Conservation (phyloP, 2,888 invertebrate genomes). For the Caenorhabditis uteleia region DNA sequence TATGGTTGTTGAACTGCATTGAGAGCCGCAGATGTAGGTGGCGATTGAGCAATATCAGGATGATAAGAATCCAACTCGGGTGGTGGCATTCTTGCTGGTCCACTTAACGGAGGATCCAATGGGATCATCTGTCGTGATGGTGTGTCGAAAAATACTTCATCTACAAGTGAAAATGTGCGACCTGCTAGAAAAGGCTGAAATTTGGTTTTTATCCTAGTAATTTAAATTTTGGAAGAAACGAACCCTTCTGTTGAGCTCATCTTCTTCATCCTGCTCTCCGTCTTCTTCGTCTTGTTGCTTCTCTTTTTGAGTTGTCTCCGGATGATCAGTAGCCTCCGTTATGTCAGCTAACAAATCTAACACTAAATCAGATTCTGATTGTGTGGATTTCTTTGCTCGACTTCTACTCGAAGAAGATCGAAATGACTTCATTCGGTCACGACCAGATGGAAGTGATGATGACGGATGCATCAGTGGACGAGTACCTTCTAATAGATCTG, state of each 20-base stretch:
- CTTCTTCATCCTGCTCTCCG: no score
- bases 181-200: neutral
- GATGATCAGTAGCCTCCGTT: slow-evolving; percentile 15
- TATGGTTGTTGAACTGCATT: neutral
- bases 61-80: slow-evolving; percentile 32
- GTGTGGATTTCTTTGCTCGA: slow-evolving; percentile 14
- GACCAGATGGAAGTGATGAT: slow-evolving; percentile 9
- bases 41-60: slow-evolving; percentile 27
- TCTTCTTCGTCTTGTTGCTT: no score
- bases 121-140: neutral
- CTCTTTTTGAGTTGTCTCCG: no score
- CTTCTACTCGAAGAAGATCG: slow-evolving; percentile 3
- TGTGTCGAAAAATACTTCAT: slow-evolving; percentile 25
- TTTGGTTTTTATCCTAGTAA: no score
- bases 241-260: slow-evolving; percentile 5
- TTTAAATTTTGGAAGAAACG: neutral
- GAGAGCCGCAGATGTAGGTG: slow-evolving; percentile 19
- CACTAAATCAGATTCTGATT: no score
- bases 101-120: neutral
- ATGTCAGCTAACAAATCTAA: slow-evolving; percentile 16
- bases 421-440: neutral
- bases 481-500: slow-evolving; percentile 15
- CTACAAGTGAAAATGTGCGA: slow-evolving; percentile 17
- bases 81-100: slow-evolving; percentile 8
- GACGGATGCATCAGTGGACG: slow-evolving; percentile 16